Base-by-base conservation (phyloP, 1,140 invertebrate genomes). In the Stegodyphus dumicola region DNA sequence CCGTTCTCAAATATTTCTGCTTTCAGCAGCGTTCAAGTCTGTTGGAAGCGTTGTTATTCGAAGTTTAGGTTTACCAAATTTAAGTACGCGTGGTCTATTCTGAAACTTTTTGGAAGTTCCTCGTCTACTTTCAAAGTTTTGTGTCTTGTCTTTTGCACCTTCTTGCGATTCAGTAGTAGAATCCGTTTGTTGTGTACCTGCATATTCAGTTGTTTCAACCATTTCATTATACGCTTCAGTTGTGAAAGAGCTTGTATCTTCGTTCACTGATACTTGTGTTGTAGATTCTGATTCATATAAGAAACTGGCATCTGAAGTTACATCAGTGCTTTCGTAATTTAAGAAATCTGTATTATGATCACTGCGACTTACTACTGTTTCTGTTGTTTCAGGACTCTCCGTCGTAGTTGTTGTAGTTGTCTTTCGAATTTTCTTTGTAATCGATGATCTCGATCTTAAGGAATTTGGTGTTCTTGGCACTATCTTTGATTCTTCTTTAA, bases 141-240 rank as follows among this genome's bases (percentile, higher is more conserved):
- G 51, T 6, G 49, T 10, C 65, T 81, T 81, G 10, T 67, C 54
- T 51, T 67, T 73, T 2, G 13, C n/a, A 5, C 66, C 49, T 33
- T 60, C n/a, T 0, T 52, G 7, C 2, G 53, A 7, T 1, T 75
- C 70, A 13, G 56, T 83, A n/a, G 1, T 49, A 7, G 69, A 70
- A 7, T 75, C 48, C 10, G 10, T 17, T 10, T 51, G 13, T 10
- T 18, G 10, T 6, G 65, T 76, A 5, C 13, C 17, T 1, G 15
- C 48, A 52, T 78, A 67, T 18, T 33, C 60, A 0, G 67, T 86
- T 10, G 80, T 76, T n/a, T 78, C 54, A 7, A 85, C 33, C 18
- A 76, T 33, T 33, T 86, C 75, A 54, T 86, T 77, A 48, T 86
- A 86, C 7, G 67, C 18, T 73, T 78, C 76, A 10, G 84, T 77